A percentile compares a stretch with the other conserved stretches of the same genome.
These are phyloP conservation scores for Drosophila kambysellisi DNA, from an alignment of 2,888 invertebrate species.

Conservation along the genomic window DNA sequence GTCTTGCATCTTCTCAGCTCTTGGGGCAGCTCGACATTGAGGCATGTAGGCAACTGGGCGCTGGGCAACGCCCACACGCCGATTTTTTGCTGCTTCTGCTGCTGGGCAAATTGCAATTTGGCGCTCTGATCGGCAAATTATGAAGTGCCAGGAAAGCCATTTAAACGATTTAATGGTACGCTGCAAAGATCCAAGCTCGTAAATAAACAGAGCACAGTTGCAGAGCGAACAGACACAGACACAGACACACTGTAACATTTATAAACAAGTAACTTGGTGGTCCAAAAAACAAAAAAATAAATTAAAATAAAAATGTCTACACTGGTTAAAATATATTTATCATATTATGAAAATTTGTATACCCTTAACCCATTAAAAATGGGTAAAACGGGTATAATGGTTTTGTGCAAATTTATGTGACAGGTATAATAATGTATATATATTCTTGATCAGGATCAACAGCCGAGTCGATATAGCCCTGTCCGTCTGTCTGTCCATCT, in stretches of 20 bases:
- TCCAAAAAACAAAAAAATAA: constrained; percentile 9
- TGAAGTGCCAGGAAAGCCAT: constrained; percentile 80
- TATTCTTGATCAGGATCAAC: no score
- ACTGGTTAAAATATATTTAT: constrained; percentile 23
- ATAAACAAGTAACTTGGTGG: constrained; percentile 35
- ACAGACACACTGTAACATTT: constrained; percentile 9
- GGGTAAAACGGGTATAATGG: no score
- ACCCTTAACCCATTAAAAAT: no score
- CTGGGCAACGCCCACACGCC: constrained; percentile 78
- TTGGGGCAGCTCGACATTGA: constrained; percentile 47
- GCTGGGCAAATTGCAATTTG: constrained; percentile 69
- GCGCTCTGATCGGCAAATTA: constrained; percentile 79
- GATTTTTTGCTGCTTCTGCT: constrained; percentile 26
- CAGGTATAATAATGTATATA: no score
- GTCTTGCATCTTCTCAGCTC: constrained; percentile 41
- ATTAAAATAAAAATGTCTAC: constrained; percentile 8
- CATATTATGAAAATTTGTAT: not conserved
- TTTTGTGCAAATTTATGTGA: no score
- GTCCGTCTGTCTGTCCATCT: no score
- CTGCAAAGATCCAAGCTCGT: constrained; percentile 66
- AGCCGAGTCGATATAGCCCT: no score
- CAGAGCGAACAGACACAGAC: constrained; percentile 25
- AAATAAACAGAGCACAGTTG: constrained; percentile 70
- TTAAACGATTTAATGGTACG: constrained; percentile 78
- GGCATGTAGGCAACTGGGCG: constrained; percentile 58